Conservation (phyloP, 2,113 vertebrate species). For the Fukomys damarensis region DNA sequence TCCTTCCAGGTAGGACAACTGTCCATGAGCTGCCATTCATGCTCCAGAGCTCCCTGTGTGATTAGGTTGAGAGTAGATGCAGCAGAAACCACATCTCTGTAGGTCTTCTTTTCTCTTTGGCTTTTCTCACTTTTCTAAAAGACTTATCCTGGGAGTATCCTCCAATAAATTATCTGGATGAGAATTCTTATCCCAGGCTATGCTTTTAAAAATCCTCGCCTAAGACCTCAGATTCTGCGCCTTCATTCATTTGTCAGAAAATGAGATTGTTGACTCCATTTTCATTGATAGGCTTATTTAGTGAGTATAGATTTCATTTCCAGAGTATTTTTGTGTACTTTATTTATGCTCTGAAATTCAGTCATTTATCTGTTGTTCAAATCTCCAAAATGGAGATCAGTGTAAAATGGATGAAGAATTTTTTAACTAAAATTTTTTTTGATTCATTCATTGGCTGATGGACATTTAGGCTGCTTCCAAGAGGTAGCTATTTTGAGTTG, state of each 20-base stretch:
- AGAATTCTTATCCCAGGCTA: not conserved
- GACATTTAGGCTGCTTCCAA: too few species aligned
- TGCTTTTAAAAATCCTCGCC: not conserved
- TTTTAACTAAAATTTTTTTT: not conserved
- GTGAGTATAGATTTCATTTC: not conserved
- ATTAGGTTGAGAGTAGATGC: fast-evolving
- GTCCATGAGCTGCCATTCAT: not conserved
- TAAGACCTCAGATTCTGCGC: not conserved
- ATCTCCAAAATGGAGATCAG: not conserved
- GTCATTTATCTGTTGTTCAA: not conserved
- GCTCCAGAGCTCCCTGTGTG: not conserved
- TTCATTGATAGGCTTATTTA: not conserved
- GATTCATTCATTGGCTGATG: too few species aligned
- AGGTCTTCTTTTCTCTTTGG: not conserved
- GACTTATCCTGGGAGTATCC: not conserved
- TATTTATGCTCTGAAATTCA: not conserved
- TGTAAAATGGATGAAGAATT: not conserved
- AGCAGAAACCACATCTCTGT: not conserved
- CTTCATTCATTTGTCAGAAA: not conserved
- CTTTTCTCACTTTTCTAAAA: not conserved
- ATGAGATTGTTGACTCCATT: not conserved
- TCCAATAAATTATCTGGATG: not conserved
- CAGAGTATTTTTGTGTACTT: not conserved
- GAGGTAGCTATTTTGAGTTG: too few species aligned
- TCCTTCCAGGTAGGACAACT: not conserved